Evolutionary conservation across 2,888 invertebrate species (phyloP), one percentile per base, ranked within the genome.

Genomic region (Tachystola acroxantha): DNA sequence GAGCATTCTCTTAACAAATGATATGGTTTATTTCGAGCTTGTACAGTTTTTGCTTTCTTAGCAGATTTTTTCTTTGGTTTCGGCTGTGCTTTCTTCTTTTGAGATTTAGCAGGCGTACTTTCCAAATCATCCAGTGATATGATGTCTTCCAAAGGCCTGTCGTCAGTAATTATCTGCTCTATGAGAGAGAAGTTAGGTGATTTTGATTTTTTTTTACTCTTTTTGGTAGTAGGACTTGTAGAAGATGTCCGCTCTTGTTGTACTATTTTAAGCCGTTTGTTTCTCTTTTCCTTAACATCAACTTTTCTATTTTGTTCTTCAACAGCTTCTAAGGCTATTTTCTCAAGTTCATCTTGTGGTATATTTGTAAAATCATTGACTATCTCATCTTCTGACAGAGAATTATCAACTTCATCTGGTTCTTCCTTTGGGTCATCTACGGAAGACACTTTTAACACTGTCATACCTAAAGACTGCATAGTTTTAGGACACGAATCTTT

Each of bases 141-240:
- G 35, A 81, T 78, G 14, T 84, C 85, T 56, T 85, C 82, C 27
- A 81, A 42, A 14, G 82, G 84, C 44, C 74, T 65, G 29, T 85
- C 78, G 50, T 81, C 81, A 25, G 65, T 74, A 36, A 87, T 76
- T 13, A 81, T 84, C 48, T 85, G 77, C 44, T 86, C 85, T 41
- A 82, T 62, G 1, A 84, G 65, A 11, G 84, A 84, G 57, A 85
- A 80, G 46, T 77, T 84, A 20, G 79, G 77, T 5, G 77, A 46
- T 45, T 73, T 78, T 0, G 46, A 1, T 50, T 67, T 51, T 10
- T 24, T 28, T 2, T n/a, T 29, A 10, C 10, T 14, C 6, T 9
- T 32, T n/a, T 30, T 24, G 28, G 45, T 45, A 10, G 50, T 51
- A 2, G 79, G 73, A 41, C 71, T 79, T 25, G 50, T 53, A n/a